These are phyloP conservation scores for Torymus aiolomorphi DNA, from an alignment of 2,888 invertebrate genomes.

Conservation along the genomic window DNA sequence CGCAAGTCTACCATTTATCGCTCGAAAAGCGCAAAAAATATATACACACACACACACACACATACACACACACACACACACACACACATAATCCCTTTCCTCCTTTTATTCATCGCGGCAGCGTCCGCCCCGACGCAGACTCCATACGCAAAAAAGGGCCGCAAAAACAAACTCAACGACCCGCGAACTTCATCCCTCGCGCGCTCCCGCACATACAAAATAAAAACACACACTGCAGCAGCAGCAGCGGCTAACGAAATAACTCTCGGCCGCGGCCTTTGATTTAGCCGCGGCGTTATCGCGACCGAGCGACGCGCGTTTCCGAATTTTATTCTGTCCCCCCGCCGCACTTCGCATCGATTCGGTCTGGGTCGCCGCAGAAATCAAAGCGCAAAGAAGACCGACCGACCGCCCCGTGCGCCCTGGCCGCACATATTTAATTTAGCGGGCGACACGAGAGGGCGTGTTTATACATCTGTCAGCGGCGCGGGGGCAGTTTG, in stretches of 20 bases:
- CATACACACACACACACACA: no score
- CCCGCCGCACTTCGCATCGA: neutral
- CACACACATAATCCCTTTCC: no score
- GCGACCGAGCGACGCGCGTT: no score
- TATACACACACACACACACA: no score
- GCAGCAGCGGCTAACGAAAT: slow-evolving; percentile 22
- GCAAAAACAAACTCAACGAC: slow-evolving; percentile 30
- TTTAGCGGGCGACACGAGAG: slow-evolving; percentile 68
- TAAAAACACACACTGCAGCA: no score
- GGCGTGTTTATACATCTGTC: slow-evolving; percentile 72
- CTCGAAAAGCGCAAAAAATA: no score
- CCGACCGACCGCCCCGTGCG: slow-evolving; percentile 21
- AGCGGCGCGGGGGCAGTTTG: slow-evolving; percentile 61
- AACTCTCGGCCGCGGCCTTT: slow-evolving; percentile 4
- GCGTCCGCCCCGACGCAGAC: no score
- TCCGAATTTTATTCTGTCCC: slow-evolving; percentile 27
- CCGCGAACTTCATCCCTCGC: slow-evolving; percentile 2
- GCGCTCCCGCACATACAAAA: no score
- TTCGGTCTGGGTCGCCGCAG: slow-evolving; percentile 34
- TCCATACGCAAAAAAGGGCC: neutral
- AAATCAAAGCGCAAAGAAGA: slow-evolving; percentile 58
- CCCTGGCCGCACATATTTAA: slow-evolving; percentile 67
- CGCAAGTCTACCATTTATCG: no score
- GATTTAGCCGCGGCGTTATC: no score
- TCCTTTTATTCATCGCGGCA: no score